Base-by-base conservation (phyloP, 35 echinoderm and acorn worm species). In the Acanthaster planci region DNA sequence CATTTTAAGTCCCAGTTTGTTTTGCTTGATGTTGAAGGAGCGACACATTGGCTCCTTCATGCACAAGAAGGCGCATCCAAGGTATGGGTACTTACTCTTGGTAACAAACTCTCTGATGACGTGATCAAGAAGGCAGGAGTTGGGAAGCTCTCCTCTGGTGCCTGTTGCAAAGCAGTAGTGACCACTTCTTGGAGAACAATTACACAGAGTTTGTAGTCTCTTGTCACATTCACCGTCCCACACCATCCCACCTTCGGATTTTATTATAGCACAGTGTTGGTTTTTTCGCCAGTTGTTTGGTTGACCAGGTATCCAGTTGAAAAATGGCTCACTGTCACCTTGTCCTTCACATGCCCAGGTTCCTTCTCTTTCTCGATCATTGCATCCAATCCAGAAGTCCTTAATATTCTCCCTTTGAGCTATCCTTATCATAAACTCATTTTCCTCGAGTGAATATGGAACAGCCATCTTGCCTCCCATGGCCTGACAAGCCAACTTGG, bases 21-120 rank as follows among this genome's bases (percentile, higher is more conserved):
- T 68, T 0, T 79, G 4, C 7, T 51, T 39, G 37, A 79, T 51
- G 77, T 79, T 79, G 77, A 79, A 79, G 39, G 77, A 79, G 44
- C 2, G 77, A 26, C 53, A 58, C 22, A 2, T 36, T 2, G 53
- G 44, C 37, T 79, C 39, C 23, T 79, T 39, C 7, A 30, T 79
- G 38, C 77, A 79, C 1, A 37, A 30, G 19, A 19, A 51, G 44
- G 14, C 77, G 36, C 77, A 79, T 37, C 38, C 14, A n/a, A n/a
- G n/a, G n/a, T n/a, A n/a, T 7, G n/a, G 21, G 6, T 14, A 23
- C 19, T 8, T 51, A 51, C 38, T 47, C 38, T 39, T 31, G 18
- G 44, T 79, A 22, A n/a, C 23, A 39, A 79, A 21, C 77, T 79
- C 37, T 51, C 3, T 16, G 37, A 50, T 39, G 77, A 51, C 44